Base-by-base conservation (phyloP, 2,797 vertebrate genomes). In the Enteromius fasciolatus region DNA sequence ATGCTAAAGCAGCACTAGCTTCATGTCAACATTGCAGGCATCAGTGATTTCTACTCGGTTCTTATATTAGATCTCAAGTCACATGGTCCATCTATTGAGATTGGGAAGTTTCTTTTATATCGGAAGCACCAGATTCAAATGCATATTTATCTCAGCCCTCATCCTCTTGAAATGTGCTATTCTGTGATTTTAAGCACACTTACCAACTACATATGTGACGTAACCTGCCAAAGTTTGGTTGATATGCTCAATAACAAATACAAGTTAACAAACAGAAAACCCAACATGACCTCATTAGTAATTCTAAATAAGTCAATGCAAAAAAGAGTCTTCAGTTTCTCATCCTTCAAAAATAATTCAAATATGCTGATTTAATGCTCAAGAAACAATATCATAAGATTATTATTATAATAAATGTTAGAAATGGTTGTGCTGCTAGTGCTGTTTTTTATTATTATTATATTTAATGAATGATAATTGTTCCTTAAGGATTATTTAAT, bases 11-110 rank as follows among this genome's bases (percentile, higher is more conserved):
- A 50, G 57, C 44, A 64, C n/a, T 20, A 73, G 54, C 31, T 25
- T 73, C 25, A 63, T 0, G 69, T 63, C 61, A 80, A 63, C 41
- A 36, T 20, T 63, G 67, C 39, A 63, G 69, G 25, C 69, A 64
- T 81, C 69, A 39, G n/a, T 74, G 69, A 81, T 64, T 74, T 74
- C 57, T 12, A 63, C 12, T 72, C 33, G 7, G 33, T 63, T 74
- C 44, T 81, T 73, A 73, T 25, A 39, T 59, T 73, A 81, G 14
- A 72, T 73, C 25, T 59, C 59, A 48, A 72, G 69, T 70, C 52
- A 46, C 23, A 33, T n/a, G 39, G 66, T 80, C 68, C 61, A 36
- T 28, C 54, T 17, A 63, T 11, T 63, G 54, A 63, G 14, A 9
- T 23, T 59, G 18, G 44, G 44, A 69, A 4, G 12, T 80, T 72